Conservation (phyloP, 2,113 vertebrate species). For the Heliornis fulica region DNA sequence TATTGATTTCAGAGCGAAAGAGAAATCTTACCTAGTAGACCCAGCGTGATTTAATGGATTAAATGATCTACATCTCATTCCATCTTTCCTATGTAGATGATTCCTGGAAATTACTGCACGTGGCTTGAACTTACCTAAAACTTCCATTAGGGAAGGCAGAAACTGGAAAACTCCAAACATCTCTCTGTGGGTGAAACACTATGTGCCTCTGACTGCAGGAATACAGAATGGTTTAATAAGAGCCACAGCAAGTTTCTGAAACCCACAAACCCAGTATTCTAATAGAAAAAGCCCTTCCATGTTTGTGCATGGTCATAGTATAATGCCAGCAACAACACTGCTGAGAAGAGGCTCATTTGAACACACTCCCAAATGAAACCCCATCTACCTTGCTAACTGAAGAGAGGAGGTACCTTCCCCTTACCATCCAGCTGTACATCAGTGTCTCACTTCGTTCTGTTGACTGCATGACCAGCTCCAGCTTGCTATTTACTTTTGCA, state of each 20-base stretch:
- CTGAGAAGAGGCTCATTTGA: not conserved
- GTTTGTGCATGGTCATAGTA: not conserved
- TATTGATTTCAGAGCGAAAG: not conserved
- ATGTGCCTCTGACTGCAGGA: not conserved
- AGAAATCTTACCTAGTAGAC: constrained; percentile 25
- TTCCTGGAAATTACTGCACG: not conserved
- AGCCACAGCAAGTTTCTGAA: not conserved
- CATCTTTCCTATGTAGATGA: not conserved
- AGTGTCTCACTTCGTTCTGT: not conserved
- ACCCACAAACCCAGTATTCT: constrained; percentile 2
- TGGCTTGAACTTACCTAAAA: not conserved
- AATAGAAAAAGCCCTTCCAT: constrained; percentile 29
- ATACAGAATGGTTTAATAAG: constrained; percentile 28
- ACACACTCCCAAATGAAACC: not conserved
- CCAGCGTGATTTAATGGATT: not conserved
- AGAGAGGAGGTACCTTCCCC: not conserved
- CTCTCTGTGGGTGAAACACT: not conserved
- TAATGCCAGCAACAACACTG: not conserved
- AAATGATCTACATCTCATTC: not conserved
- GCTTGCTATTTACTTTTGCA: not conserved
- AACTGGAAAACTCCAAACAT: not conserved
- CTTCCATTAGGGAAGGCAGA: not conserved
- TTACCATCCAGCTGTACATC: not conserved
- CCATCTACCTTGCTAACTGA: not conserved
- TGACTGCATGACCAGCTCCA: not conserved